Conservation (phyloP, 2,797 vertebrate species). For the Limosa lapponica region DNA sequence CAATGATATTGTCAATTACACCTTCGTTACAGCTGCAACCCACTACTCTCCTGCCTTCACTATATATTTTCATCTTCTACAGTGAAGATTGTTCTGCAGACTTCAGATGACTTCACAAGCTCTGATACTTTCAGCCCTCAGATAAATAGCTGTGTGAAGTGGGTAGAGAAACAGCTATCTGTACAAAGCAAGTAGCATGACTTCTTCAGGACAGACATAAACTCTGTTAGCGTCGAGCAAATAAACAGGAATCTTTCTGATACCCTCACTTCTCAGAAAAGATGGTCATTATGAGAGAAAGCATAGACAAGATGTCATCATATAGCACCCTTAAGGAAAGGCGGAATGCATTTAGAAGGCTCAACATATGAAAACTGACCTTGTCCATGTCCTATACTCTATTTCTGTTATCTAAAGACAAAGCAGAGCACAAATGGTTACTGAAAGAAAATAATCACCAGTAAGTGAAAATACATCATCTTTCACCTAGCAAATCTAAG, state of each 20-base stretch:
- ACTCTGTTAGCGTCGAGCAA: neutral
- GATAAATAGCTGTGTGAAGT: neutral
- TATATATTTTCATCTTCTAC: neutral
- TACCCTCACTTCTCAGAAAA: neutral
- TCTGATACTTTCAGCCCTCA: neutral
- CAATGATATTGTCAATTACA: fast-evolving
- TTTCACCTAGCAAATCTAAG: neutral
- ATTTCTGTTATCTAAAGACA: neutral
- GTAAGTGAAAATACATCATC: neutral
- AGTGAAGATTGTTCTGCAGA: neutral
- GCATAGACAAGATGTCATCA: neutral
- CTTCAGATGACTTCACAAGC: neutral
- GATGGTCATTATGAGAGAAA: neutral
- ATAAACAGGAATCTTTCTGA: neutral
- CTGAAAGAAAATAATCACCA: neutral
- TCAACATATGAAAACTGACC: neutral
- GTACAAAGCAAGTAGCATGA: neutral
- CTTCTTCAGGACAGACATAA: neutral
- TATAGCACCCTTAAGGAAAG: neutral
- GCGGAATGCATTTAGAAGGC: neutral
- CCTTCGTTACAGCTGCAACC: neutral
- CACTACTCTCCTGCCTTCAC: neutral
- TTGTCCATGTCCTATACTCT: neutral
- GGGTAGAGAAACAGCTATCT: neutral
- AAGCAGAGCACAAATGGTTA: neutral